Percentiles rank a stretch among this genome's conserved stretches.
These are phyloP conservation scores for Trichomalopsis sarcophagae DNA, from an alignment of 1,140 invertebrate genomes.

Conservation along the genomic window DNA sequence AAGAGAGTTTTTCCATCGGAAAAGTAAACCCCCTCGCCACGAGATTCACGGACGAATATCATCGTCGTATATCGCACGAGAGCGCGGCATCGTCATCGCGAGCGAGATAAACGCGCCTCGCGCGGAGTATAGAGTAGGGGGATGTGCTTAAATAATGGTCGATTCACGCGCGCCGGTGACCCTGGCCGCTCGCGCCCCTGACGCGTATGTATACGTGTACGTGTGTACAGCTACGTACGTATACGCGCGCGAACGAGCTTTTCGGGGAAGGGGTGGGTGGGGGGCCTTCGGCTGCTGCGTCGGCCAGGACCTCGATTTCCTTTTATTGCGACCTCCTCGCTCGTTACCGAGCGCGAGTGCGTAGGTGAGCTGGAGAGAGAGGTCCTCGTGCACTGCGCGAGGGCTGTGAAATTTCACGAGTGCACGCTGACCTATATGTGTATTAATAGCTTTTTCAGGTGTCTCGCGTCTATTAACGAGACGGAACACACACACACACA, in stretches of 20 bases:
- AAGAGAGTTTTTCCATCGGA: too few species aligned
- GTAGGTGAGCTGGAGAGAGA: background rate
- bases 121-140: background rate
- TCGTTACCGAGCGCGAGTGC: background rate
- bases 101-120: background rate
- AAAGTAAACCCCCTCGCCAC: background rate
- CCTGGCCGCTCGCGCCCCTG: constrained; percentile 9
- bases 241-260: background rate
- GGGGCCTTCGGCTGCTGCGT: background rate
- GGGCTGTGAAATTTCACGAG: background rate
- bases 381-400: background rate
- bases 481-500: too few species aligned
- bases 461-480: background rate
- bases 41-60: background rate
- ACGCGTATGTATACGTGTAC: constrained; percentile 12
- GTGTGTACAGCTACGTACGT: background rate
- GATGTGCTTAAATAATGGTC: constrained; percentile 9
- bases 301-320: background rate
- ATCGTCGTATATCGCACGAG: background rate
- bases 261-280: background rate
- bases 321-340: background rate
- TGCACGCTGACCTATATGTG: background rate
- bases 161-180: background rate
- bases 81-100: too few species aligned
- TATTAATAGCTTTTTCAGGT: background rate